Evolutionary conservation across 2,888 invertebrate genomes (phyloP).

Genomic region (Melanophora roralis): DNA sequence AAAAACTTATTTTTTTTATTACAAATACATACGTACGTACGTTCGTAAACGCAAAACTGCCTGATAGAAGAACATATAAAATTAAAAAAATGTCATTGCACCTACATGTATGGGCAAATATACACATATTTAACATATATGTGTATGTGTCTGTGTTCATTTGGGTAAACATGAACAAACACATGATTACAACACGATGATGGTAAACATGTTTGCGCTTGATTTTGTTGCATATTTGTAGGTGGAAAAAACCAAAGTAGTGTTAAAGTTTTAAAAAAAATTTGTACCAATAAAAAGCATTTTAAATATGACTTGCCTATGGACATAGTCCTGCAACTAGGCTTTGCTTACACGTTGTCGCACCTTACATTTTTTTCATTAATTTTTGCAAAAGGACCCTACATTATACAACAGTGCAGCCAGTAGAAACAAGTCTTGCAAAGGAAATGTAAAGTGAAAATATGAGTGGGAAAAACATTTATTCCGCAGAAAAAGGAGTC

Average conservation of each 20-base stretch:
- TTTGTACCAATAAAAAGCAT: background rate
- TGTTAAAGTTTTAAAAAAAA: background rate
- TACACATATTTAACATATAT: background rate
- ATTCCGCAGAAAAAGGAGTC: too few species aligned
- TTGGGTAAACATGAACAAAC: background rate
- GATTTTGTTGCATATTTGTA: constrained; percentile 59
- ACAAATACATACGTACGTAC: constrained; percentile 19
- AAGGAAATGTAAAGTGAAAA: too few species aligned
- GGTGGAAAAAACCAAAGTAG: constrained; percentile 29
- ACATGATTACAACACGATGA: constrained; percentile 52
- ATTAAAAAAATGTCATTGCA: constrained; percentile 59
- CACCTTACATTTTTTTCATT: constrained; percentile 11
- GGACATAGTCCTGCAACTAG: constrained; percentile 46
- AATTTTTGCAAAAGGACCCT: constrained; percentile 1
- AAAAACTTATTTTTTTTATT: too few species aligned
- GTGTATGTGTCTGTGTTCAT: background rate
- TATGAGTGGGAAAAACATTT: too few species aligned
- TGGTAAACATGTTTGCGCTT: constrained; percentile 60
- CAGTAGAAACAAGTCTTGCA: too few species aligned
- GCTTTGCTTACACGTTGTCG: constrained; percentile 45
- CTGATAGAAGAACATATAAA: constrained; percentile 37
- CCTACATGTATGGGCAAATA: constrained; percentile 28
- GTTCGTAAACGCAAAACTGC: constrained; percentile 53
- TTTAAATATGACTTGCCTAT: constrained; percentile 36
- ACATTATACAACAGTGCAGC: background rate